These are phyloP conservation scores for Myxocyprinus asiaticus DNA, from an alignment of 2,113 vertebrate species.

Conservation along the genomic window DNA sequence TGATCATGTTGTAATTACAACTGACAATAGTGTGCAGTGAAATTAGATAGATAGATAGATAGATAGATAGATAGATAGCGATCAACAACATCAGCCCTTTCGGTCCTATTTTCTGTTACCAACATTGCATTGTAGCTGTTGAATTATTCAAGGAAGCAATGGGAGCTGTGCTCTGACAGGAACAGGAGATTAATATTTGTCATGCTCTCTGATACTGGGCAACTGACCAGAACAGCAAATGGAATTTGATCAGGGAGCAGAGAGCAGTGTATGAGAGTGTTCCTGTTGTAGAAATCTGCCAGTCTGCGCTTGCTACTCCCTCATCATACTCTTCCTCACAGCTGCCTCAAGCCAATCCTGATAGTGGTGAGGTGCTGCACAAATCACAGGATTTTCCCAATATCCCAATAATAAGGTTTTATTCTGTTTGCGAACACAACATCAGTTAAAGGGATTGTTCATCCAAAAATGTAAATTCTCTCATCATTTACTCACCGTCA, in stretches of 20 bases:
- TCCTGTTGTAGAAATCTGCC: background rate
- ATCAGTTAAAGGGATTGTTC: no score
- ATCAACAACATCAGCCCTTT: slow-evolving; percentile 39
- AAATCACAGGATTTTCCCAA: slow-evolving; percentile 37
- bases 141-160: slow-evolving; percentile 49
- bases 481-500: no score
- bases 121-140: slow-evolving; percentile 37
- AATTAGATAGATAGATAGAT: background rate
- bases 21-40: slow-evolving; percentile 17
- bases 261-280: slow-evolving; percentile 35
- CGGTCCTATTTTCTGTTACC: slow-evolving; percentile 30
- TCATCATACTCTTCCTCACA: slow-evolving; percentile 36
- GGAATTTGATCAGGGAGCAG: slow-evolving; percentile 51
- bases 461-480: no score
- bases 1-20: slow-evolving; percentile 28
- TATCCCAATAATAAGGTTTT: slow-evolving; percentile 30
- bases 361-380: slow-evolving; percentile 33
- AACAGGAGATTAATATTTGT: slow-evolving; percentile 59
- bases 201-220: slow-evolving; percentile 47
- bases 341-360: slow-evolving; percentile 29
- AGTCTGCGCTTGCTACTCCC: background rate
- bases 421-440: no score
- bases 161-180: slow-evolving; percentile 41
- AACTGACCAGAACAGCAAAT: slow-evolving; percentile 54
- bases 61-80: background rate